These are phyloP conservation scores for Harpalus rufipes DNA, from an alignment of 2,888 invertebrate species.

Conservation along the genomic window DNA sequence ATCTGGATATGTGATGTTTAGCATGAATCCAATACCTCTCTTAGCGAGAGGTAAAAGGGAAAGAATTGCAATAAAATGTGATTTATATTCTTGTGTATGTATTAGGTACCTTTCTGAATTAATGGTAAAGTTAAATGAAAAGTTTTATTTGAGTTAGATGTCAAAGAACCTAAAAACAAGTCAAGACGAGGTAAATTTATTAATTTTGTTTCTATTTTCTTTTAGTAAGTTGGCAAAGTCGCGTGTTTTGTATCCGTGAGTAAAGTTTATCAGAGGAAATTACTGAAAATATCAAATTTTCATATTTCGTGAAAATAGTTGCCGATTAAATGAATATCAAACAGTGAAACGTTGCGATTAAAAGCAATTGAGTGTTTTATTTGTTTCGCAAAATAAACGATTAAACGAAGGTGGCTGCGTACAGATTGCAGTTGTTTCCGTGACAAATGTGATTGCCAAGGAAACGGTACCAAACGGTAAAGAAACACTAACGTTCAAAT, in stretches of 20 bases:
- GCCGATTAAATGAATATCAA: conserved; percentile 41
- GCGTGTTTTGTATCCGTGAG: conserved; percentile 41
- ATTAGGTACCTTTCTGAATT: no score
- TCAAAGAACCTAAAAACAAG: no score
- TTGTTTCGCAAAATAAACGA: conserved; percentile 19
- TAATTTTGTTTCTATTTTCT: conserved; percentile 10
- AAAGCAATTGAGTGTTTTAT: conserved; percentile 38
- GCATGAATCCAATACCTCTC: no score
- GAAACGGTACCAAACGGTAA: background rate
- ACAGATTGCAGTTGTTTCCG: conserved; percentile 40
- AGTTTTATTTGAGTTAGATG: background rate
- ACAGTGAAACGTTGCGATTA: conserved; percentile 40
- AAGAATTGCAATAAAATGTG: no score
- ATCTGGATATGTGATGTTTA: no score
- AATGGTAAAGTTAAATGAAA: no score
- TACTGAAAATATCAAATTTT: conserved; percentile 43
- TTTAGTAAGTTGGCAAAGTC: conserved; percentile 12
- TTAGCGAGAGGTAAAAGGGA: no score
- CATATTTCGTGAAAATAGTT: conserved; percentile 42
- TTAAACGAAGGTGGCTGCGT: conserved; percentile 35
- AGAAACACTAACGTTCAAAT: conserved; percentile 16
- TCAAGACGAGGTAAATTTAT: background rate
- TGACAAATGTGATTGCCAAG: conserved; percentile 37
- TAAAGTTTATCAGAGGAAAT: conserved; percentile 45
- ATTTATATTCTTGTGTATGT: no score